Percentiles rank a stretch among this genome's conserved stretches.
Conservation (phyloP, 2,113 vertebrate species). For the Emydocephalus ijimae region DNA sequence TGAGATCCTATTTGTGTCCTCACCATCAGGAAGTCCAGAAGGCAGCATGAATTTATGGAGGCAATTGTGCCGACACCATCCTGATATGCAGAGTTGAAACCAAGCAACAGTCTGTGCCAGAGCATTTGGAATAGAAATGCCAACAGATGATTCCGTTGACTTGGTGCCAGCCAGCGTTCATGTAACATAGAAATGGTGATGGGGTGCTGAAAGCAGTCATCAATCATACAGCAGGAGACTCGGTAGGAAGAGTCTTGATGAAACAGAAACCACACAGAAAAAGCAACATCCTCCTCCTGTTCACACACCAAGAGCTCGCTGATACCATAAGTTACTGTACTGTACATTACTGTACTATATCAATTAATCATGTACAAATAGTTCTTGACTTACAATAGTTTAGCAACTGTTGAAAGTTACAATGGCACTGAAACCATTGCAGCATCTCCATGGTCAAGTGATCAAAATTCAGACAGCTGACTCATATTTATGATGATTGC, state of each 20-base stretch:
- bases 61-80: background rate
- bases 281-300: background rate
- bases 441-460: background rate
- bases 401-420: background rate
- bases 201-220: constrained; percentile 11
- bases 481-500: background rate
- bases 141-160: background rate
- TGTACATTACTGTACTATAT: background rate
- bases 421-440: background rate
- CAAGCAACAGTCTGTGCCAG: background rate
- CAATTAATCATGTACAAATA: background rate
- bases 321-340: background rate
- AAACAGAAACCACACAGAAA: background rate
- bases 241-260: background rate
- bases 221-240: background rate
- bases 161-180: background rate
- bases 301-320: background rate
- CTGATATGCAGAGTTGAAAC: background rate
- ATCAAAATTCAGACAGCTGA: background rate
- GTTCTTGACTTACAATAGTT: background rate
- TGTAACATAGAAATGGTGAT: background rate
- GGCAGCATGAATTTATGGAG: background rate
- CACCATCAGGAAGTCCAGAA: background rate
- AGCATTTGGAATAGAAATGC: constrained; percentile 12
- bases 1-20: background rate